Evolutionary conservation across 1,140 invertebrate genomes (phyloP), one percentile per base, ranked within the genome.

Genomic region (Bombus confusus): DNA sequence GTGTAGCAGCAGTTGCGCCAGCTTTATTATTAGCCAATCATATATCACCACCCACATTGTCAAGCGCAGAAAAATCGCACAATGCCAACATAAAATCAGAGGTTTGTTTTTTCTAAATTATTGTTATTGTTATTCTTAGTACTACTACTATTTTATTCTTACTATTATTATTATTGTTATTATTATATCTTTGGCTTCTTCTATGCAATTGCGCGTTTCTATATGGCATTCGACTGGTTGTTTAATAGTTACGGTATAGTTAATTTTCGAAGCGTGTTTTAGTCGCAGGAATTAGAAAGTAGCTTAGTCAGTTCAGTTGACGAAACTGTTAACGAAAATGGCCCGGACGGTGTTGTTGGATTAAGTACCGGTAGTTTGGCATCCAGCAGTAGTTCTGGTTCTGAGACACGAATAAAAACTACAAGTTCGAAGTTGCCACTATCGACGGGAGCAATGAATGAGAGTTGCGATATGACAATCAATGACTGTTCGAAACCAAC

Each of bases 351-450:
- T n/a, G 87, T 91, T 1, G 95, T 95, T 13, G 91, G 95, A 80
- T 87, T 96, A 13, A 96, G 95, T 80, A 94, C 94, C 1, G 92
- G 94, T 2, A 96, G 95, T 84, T 89, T 96, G 34, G 95, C 95
- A 3, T 96, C 96, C 5, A 96, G 95, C 69, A 95, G 95, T 79
- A 96, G 95, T 90, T 95, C 94, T 28, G 93, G 94, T 18, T 94
- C 94, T 3, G 92, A 94, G 15, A 82, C 92, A 12, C 90, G 92
- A 73, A 41, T 79, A 28, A 95, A 95, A 64, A 90, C 85, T 22
- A 80, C 90, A 12, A 77, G 85, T 1, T 83, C 91, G 9, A 79
- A 80, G 25, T 76, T 90, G 57, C 85, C 92, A 2, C 82, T 91
- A 41, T 92, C 47, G 85, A 91, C 72, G 47, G 69, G 84, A 77